These are phyloP conservation scores for Thomomys bottae DNA, from an alignment of 2,113 vertebrate species.

Conservation along the genomic window DNA sequence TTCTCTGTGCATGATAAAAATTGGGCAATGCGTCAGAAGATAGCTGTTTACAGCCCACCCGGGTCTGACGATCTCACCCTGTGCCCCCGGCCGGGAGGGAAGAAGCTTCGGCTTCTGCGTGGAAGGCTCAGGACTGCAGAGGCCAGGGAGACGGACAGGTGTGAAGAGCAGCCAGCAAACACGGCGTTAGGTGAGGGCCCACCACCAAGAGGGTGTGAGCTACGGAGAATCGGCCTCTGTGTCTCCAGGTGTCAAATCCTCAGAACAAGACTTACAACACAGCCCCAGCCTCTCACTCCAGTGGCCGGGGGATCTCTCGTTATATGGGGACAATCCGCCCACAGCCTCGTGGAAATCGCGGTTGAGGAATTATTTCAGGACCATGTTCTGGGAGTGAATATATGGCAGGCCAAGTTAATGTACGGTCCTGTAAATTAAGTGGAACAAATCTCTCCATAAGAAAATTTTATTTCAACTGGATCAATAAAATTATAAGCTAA, in stretches of 20 bases:
- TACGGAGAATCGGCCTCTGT: not conserved
- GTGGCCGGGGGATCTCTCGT: not conserved
- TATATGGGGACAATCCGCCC: not conserved
- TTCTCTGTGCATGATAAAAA: slow-evolving; percentile 51
- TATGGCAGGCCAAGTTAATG: too few relatives aligned
- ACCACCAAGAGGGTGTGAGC: not conserved
- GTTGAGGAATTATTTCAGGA: not conserved
- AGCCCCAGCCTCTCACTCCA: not conserved
- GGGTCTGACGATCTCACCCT: too few relatives aligned
- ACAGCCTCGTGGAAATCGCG: not conserved
- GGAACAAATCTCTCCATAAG: not conserved
- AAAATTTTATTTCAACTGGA: not conserved
- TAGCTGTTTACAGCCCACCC: not conserved
- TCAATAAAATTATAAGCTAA: not conserved
- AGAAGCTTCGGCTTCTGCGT: not conserved
- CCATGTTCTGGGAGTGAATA: accelerated
- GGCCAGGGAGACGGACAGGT: too few relatives aligned
- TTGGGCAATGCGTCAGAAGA: slow-evolving; percentile 43
- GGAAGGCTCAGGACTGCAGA: too few relatives aligned
- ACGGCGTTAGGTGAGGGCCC: not conserved
- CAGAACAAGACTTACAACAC: not conserved
- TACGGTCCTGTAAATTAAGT: not conserved
- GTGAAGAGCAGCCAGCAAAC: too few relatives aligned
- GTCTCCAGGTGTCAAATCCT: not conserved
- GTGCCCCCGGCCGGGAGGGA: not conserved